Evolutionary conservation across 2,113 vertebrate species (phyloP).

Genomic region (Corapipo altera): DNA sequence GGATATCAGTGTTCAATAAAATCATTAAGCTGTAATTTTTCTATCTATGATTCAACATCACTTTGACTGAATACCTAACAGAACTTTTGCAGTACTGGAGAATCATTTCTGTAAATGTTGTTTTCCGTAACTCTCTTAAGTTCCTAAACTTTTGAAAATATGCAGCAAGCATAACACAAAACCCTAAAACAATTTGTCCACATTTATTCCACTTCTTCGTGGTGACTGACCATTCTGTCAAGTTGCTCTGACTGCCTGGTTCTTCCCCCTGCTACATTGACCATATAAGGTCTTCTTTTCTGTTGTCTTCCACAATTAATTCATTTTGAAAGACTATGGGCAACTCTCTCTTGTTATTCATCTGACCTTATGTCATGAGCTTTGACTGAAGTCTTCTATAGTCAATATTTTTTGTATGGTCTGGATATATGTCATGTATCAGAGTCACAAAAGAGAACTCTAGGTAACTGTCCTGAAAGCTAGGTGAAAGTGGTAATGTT

Average conservation of each 20-base stretch:
- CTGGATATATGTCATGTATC: not conserved
- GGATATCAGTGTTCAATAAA: conserved; percentile 7
- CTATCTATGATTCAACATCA: not conserved
- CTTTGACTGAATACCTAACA: conserved; percentile 6
- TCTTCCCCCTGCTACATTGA: not conserved
- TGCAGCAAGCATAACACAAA: not conserved
- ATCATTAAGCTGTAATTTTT: conserved; percentile 39
- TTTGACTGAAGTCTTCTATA: not conserved
- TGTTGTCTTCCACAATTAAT: not conserved
- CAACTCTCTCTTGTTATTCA: not conserved
- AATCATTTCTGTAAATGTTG: not conserved
- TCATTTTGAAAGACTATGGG: not conserved
- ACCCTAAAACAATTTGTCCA: not conserved
- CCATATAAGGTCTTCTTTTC: not conserved
- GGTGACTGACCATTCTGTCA: not conserved
- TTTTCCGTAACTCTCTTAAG: not conserved
- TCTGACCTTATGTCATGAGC: not conserved
- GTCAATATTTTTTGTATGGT: not conserved
- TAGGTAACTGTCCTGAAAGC: not conserved
- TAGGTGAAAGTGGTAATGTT: not conserved
- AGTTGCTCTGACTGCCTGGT: not conserved
- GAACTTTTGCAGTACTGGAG: not conserved
- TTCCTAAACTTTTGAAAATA: not conserved
- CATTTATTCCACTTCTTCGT: not conserved
- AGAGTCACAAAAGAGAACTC: not conserved